Percentiles rank a stretch among this genome's conserved stretches.
Evolutionary conservation across 2,113 vertebrate species (phyloP).

Genomic region (Oenanthe melanoleuca): DNA sequence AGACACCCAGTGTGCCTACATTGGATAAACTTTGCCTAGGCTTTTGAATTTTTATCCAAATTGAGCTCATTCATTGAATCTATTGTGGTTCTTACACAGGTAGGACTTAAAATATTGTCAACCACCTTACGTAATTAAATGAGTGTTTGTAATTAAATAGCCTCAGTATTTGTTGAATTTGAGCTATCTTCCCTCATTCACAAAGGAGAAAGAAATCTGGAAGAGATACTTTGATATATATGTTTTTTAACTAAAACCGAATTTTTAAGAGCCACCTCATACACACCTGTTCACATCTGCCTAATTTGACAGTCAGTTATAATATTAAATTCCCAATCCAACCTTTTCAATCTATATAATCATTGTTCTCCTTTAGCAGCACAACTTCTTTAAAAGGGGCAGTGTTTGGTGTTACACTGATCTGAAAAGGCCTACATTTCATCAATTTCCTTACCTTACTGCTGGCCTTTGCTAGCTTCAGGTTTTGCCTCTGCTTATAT

Average conservation of each 20-base stretch:
- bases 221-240: neutral
- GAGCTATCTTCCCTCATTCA: neutral
- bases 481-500: neutral
- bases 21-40: neutral
- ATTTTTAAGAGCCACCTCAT: neutral
- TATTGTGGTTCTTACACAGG: neutral
- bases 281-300: neutral
- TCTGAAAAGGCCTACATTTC: neutral
- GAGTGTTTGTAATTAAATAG: neutral
- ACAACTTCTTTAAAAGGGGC: neutral
- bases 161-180: neutral
- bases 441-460: neutral
- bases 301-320: neutral
- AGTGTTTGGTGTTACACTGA: neutral
- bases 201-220: neutral
- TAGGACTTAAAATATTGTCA: neutral
- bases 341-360: neutral
- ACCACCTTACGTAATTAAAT: neutral
- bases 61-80: neutral
- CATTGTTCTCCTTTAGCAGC: neutral
- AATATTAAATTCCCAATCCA: neutral
- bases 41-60: neutral
- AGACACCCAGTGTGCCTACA: neutral
- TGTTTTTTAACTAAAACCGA: neutral
- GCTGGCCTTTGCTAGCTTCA: neutral